Evolutionary conservation across 2,797 vertebrate genomes (phyloP), one percentile per base, ranked within the genome.

Genomic region (Hippoglossus hippoglossus): DNA sequence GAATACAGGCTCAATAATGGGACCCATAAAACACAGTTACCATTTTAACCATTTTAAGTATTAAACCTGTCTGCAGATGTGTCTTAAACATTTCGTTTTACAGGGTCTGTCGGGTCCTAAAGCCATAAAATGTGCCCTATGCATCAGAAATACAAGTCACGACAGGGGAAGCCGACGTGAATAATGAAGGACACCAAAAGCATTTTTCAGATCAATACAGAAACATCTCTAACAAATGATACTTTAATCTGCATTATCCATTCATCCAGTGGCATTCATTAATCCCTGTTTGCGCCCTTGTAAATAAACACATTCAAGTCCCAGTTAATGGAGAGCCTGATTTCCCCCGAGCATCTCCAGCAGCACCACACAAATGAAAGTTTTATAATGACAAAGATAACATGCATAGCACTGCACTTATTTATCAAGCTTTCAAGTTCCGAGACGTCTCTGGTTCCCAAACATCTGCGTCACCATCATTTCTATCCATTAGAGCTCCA

Each of bases 281-380:
- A 84, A 86, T 68, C 56, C 31, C 56, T 60, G 36, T 39, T 73
- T 80, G 72, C 28, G 49, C 0, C 39, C 54, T 63, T 80, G 82
- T 81, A 77, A 81, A 81, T 82, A 83, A 80, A 78, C 80, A 34
- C 63, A 72, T 53, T 78, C 3, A 49, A 56, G 71, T 74, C 28
- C 31, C 31, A 47, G 62, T 73, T 81, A 83, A 88, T 81, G 58
- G 62, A 76, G 53, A 46, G 50, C 39, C 46, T 84, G 76, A 91
- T 91, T 91, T 88, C 89, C 90, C 90, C 54, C 5, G 86, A 87
- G 89, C 65, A 49, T 85, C 50, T 68, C 60, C 12, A 50, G 67
- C 60, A 82, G 55, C 69, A 73, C 36, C 73, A 72, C 88, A 88
- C 69, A 84, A 86, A 90, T 82, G 58, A 79, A 84, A 73, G 59